Percentiles rank a stretch among this genome's conserved stretches.
phyloP scores from a whole-genome alignment of 30 jellyfish, hydroid and myxozoan species.

The Hydractinia echinata region DNA sequence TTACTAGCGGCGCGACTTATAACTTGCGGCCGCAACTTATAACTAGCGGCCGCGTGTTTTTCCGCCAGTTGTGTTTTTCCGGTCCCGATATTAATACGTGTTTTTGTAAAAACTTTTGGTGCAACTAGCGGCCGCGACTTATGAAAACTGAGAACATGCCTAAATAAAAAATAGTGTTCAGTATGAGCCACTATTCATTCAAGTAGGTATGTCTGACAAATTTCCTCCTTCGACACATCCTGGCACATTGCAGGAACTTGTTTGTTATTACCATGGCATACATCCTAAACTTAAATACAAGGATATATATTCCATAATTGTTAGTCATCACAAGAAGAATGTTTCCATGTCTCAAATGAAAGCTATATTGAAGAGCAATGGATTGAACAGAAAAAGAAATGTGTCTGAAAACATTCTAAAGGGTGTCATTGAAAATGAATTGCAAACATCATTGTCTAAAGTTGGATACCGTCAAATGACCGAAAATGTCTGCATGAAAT shows the following conservation, averaged over 20 bases:
- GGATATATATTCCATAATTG: background rate
- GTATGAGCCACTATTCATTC: background rate
- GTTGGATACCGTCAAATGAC: constrained; percentile 30
- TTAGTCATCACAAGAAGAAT: background rate
- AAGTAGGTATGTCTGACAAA: constrained; percentile 4
- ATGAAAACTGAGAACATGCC: background rate
- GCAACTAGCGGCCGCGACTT: background rate
- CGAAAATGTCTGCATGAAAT: background rate
- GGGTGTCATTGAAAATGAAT: constrained; percentile 4
- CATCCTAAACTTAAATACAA: background rate
- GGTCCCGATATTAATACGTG: background rate
- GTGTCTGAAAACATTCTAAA: background rate
- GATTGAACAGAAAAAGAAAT: constrained; percentile 3
- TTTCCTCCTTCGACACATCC: background rate
- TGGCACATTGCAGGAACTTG: background rate
- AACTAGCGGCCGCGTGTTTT: constrained; percentile 6
- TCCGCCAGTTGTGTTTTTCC: background rate
- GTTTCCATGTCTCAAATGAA: background rate
- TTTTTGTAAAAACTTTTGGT: background rate
- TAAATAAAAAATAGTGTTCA: too few relatives aligned
- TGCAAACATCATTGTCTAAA: background rate
- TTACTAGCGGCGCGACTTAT: too few relatives aligned
- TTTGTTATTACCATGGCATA: background rate
- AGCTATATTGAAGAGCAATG: background rate
- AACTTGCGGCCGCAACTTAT: background rate